Evolutionary conservation across 2,797 vertebrate species (phyloP), one percentile per base, ranked within the genome.

Genomic region (Enteromius viviparus): DNA sequence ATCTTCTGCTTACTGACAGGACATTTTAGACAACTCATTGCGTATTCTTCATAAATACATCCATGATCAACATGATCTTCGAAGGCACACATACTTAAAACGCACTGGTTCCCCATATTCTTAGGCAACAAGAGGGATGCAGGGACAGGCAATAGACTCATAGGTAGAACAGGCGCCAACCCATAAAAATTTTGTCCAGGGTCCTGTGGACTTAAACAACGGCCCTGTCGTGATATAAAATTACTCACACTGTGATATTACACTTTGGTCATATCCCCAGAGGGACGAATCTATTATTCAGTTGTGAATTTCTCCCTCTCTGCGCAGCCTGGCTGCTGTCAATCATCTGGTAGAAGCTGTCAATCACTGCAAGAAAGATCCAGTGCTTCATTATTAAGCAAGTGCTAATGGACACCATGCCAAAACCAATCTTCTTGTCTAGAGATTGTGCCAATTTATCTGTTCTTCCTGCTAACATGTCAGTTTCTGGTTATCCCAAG

Each of bases 361-460:
- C 74, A 49, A 77, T 83, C 11, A 47, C 49, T 23, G 65, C 4
- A 55, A 15, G 1, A 26, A 19, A 75, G 45, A 76, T 66, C 60
- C 17, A 75, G 23, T 34, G 1, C 32, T 68, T 55, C 32, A 82
- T 76, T 69, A 58, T 58, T 82, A 68, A 82, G 8, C 37, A 77
- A 62, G 64, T 34, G 81, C 74, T 77, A 70, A 83, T 69, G 53
- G 51, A 83, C 23, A 82, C 60, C 51, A 60, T 21, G 49, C 58
- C 81, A 70, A 76, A 53, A 45, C 81, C 45, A 65, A 76, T 77
- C 23, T 77, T 60, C 40, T 60, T 58, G 23, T 64, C 62, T 58
- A 32, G 29, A 77, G 60, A 60, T 21, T 53, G 19, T 23, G 4
- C 26, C 74, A 34, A 68, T 47, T 58, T 47, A 83, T 77, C 7